phyloP scores from a whole-genome alignment of 2,797 vertebrate genomes.

The Coregonus ussuriensis region DNA sequence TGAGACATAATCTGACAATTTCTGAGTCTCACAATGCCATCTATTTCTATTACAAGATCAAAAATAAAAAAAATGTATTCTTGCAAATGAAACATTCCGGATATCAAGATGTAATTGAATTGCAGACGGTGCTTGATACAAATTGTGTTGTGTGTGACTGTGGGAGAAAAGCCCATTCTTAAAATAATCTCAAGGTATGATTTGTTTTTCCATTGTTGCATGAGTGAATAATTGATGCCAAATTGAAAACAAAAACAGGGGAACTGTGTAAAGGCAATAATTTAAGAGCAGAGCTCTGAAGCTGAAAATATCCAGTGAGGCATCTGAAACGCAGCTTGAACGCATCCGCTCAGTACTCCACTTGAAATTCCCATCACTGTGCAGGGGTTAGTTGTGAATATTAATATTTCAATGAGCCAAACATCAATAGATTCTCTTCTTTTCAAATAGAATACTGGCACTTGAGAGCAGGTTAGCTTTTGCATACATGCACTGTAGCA shows the following conservation, averaged over 20 bases:
- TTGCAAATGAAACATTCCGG: constrained; percentile 25
- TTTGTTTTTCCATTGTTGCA: constrained; percentile 41
- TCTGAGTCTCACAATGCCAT: constrained; percentile 28
- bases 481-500: not conserved
- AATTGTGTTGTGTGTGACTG: not conserved
- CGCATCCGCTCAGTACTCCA: not conserved
- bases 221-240: constrained; percentile 49
- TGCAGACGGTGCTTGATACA: not conserved
- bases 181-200: not conserved
- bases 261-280: constrained; percentile 50
- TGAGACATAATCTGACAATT: not conserved
- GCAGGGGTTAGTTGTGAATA: constrained; percentile 15
- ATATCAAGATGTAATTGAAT: not conserved
- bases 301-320: constrained; percentile 5
- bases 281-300: constrained; percentile 11
- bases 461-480: not conserved
- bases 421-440: constrained; percentile 15
- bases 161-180: not conserved
- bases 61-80: constrained; percentile 21
- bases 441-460: constrained; percentile 24
- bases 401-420: constrained; percentile 27
- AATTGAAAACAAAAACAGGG: constrained; percentile 47
- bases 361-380: constrained; percentile 12
- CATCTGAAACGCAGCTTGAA: constrained; percentile 21
- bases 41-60: too few relatives aligned